phyloP scores from a whole-genome alignment of 2,888 invertebrate genomes.

The Acleris holmiana region DNA sequence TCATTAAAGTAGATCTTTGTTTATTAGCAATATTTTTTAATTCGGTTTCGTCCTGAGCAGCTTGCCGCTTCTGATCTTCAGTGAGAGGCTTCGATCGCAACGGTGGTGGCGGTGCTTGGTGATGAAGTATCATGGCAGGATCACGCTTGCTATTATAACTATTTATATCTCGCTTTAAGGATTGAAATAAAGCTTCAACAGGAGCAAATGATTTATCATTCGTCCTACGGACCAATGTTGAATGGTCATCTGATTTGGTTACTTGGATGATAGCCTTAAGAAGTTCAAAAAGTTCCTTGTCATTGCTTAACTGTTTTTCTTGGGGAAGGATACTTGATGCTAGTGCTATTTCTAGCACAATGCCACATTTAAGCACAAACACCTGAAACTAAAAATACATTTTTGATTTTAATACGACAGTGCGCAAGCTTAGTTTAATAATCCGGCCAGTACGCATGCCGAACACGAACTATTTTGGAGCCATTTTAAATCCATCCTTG shows the following conservation, averaged over 20 bases:
- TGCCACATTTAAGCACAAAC: conserved; percentile 3
- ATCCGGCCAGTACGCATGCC: no score
- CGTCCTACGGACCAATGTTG: not conserved
- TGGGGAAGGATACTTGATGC: conserved; percentile 14
- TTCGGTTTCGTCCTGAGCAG: conserved; percentile 52
- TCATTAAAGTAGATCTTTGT: conserved; percentile 52
- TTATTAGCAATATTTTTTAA: conserved; percentile 16
- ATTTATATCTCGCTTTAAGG: not conserved
- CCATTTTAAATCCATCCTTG: no score
- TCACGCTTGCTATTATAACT: not conserved
- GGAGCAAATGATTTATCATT: not conserved
- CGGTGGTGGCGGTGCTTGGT: not conserved
- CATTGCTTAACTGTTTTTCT: not conserved
- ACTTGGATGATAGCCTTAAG: not conserved
- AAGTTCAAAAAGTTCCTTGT: not conserved
- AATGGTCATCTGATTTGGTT: not conserved
- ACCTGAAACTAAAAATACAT: conserved; percentile 15
- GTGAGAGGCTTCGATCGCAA: not conserved
- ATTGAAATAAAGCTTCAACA: conserved; percentile 1
- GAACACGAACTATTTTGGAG: no score
- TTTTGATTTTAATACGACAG: no score
- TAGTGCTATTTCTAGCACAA: conserved; percentile 9
- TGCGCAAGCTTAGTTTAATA: no score
- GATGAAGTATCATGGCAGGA: not conserved
- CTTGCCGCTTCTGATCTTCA: not conserved